These are phyloP conservation scores for Deilephila porcellus DNA, from an alignment of 2,888 invertebrate genomes.

Conservation along the genomic window DNA sequence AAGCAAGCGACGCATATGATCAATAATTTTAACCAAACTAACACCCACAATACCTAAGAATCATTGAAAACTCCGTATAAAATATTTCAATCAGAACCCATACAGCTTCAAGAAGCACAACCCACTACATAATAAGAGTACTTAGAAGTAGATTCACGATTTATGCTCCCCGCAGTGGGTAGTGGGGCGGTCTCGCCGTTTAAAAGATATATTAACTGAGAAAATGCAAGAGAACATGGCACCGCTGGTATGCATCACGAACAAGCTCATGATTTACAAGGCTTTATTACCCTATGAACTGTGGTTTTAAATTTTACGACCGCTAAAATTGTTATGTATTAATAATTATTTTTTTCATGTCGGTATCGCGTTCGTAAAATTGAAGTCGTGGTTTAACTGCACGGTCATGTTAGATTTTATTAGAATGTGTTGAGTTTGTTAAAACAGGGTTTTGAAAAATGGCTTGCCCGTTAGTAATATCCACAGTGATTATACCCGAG, in stretches of 20 bases:
- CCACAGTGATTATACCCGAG: no score
- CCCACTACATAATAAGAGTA: slow-evolving; percentile 4
- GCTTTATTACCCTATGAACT: slow-evolving; percentile 26
- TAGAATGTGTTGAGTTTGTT: no score
- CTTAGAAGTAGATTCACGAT: not conserved
- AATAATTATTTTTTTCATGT: not conserved
- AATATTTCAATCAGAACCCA: not conserved
- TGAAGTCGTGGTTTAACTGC: not conserved
- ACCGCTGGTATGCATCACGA: slow-evolving; percentile 56
- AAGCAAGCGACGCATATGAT: no score
- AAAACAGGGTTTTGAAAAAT: no score
- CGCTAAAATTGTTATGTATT: slow-evolving; percentile 28
- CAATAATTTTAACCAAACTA: no score
- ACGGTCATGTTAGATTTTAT: not conserved
- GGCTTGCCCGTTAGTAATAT: no score
- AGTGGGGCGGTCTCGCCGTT: slow-evolving; percentile 63
- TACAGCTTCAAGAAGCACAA: not conserved
- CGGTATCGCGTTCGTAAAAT: not conserved
- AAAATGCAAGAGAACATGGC: slow-evolving; percentile 63
- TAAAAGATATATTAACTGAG: slow-evolving; percentile 69
- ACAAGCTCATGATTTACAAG: slow-evolving; percentile 51
- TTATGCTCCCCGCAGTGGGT: slow-evolving; percentile 32
- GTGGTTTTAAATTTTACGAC: slow-evolving; percentile 37
- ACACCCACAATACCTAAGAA: no score
- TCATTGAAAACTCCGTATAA: not conserved